Conservation (phyloP, 2,888 invertebrate genomes). For the Cosmorhoe ocellata region DNA sequence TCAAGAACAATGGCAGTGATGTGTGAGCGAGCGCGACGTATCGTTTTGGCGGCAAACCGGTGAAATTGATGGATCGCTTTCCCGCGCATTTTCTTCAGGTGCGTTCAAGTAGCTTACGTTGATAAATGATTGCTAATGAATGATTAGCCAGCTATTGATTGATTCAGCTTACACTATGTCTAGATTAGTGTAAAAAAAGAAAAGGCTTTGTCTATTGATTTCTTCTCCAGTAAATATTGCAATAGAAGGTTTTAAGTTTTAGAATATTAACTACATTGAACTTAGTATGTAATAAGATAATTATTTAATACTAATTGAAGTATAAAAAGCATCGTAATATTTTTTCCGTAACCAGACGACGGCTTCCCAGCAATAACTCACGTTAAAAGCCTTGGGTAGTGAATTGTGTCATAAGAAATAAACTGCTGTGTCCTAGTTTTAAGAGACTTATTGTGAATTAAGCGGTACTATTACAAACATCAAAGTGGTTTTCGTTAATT, state of each 20-base stretch:
- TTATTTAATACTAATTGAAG: background rate
- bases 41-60: conserved; percentile 68
- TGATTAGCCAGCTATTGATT: conserved; percentile 34
- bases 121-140: conserved; percentile 58
- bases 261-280: no score
- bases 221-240: no score
- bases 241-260: no score
- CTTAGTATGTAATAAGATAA: no score
- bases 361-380: conserved; percentile 40
- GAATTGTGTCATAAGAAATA: conserved; percentile 63
- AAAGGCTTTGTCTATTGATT: no score
- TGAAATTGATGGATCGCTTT: conserved; percentile 70
- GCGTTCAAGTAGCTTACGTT: conserved; percentile 65
- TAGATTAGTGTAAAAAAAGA: no score
- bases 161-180: background rate
- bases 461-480: conserved; percentile 47
- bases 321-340: conserved; percentile 19
- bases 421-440: conserved; percentile 61
- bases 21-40: conserved; percentile 53
- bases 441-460: conserved; percentile 56
- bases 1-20: conserved; percentile 56
- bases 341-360: conserved; percentile 34
- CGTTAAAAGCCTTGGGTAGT: conserved; percentile 40
- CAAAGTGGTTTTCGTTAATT: conserved; percentile 47
- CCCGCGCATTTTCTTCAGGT: conserved; percentile 74